phyloP scores from a whole-genome alignment of 2,113 vertebrate genomes.

The Sylvietta virens region DNA sequence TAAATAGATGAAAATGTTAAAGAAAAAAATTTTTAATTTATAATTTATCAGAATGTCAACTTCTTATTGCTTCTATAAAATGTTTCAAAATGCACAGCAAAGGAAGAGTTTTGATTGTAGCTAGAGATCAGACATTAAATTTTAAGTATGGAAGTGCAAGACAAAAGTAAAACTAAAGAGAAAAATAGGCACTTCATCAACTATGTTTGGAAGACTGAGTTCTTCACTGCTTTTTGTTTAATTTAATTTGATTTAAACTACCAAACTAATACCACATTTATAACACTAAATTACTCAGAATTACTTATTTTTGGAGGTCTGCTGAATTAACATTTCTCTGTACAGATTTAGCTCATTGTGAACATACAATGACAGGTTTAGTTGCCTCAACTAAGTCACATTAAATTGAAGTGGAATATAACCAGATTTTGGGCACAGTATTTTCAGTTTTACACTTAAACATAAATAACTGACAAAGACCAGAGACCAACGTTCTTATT shows the following conservation, averaged over 20 bases:
- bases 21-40: neutral
- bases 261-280: neutral
- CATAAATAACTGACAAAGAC: neutral
- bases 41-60: conserved; percentile 9
- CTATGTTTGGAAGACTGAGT: neutral
- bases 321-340: neutral
- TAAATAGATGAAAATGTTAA: neutral
- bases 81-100: conserved; percentile 7
- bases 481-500: neutral
- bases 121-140: neutral
- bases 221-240: neutral
- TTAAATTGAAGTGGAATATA: neutral
- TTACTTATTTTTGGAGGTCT: neutral
- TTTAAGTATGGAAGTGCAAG: neutral
- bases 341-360: neutral
- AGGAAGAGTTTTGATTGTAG: neutral
- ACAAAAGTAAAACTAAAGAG: neutral
- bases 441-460: neutral
- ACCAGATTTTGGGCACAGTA: neutral
- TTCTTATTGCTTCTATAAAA: neutral
- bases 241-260: neutral
- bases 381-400: neutral
- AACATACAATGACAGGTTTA: neutral
- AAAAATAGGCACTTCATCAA: neutral
- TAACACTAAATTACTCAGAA: neutral